phyloP scores from a whole-genome alignment of 2,888 invertebrate species.

The Drosophila quinaria region DNA sequence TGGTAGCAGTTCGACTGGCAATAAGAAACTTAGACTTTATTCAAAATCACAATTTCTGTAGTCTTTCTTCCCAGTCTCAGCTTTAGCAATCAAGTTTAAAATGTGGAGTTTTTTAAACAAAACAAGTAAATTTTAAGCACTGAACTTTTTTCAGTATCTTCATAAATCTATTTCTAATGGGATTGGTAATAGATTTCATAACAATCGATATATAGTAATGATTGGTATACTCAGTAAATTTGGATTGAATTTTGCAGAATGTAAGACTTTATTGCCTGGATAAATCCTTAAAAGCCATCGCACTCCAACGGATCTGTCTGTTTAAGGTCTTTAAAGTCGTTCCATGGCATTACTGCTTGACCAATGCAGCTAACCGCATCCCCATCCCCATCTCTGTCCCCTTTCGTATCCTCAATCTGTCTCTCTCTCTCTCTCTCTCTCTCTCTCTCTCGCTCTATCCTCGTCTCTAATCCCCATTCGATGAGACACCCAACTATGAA shows the following conservation, averaged over 20 bases:
- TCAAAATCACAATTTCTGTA: no score
- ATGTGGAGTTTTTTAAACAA: no score
- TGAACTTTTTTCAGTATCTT: no score
- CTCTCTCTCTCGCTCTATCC: not conserved
- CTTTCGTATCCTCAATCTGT: not conserved
- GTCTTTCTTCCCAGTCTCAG: no score
- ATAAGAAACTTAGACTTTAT: no score
- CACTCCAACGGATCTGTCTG: constrained; percentile 11
- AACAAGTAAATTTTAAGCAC: no score
- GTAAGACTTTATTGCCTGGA: not conserved
- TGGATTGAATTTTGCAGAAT: not conserved
- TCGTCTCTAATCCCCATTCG: constrained; percentile 12
- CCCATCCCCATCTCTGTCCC: not conserved
- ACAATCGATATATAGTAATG: not conserved
- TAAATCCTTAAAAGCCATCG: not conserved
- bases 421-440: no score
- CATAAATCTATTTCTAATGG: no score
- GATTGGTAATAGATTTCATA: not conserved
- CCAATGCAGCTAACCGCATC: constrained; percentile 40
- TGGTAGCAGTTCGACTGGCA: no score
- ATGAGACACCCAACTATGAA: constrained; percentile 69
- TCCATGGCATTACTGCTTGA: constrained; percentile 22
- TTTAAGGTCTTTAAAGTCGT: constrained; percentile 30
- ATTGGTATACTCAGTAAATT: not conserved
- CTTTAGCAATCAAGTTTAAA: no score